phyloP scores from a whole-genome alignment of 1,140 invertebrate species.

The Cydia strobilella region DNA sequence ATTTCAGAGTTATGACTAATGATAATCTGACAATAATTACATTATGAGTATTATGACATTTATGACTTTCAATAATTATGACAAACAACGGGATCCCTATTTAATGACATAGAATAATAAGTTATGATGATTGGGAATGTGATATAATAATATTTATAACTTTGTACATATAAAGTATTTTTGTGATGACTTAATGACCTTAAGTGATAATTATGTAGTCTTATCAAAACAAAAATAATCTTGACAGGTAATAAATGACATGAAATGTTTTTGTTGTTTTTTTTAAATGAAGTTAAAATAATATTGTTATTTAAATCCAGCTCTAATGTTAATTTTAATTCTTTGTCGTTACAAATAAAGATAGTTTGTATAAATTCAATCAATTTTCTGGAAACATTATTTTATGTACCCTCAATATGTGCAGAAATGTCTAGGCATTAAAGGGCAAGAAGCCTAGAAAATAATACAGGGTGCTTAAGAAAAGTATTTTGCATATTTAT shows the following conservation, averaged over 20 bases:
- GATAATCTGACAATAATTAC: too few relatives aligned
- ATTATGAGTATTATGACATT: too few relatives aligned
- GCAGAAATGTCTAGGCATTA: background rate
- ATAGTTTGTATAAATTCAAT: too few relatives aligned
- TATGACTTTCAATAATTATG: too few relatives aligned
- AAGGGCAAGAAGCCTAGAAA: background rate
- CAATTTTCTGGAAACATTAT: background rate
- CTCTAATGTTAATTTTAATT: too few relatives aligned
- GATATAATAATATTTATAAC: background rate
- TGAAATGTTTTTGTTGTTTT: background rate
- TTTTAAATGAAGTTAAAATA: background rate
- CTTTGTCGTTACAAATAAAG: too few relatives aligned
- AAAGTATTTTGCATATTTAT: background rate
- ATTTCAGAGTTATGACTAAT: too few relatives aligned
- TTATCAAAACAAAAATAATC: background rate
- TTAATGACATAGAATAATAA: background rate
- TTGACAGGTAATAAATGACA: background rate
- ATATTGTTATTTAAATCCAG: background rate
- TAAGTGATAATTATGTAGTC: background rate
- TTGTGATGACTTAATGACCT: background rate
- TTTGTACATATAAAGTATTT: constrained; percentile 1
- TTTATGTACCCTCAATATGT: background rate
- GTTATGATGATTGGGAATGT: background rate
- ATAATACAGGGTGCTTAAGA: background rate
- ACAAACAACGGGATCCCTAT: too few relatives aligned